A percentile compares a stretch with the other conserved stretches of the same genome.
Evolutionary conservation across 2,113 vertebrate genomes (phyloP).

Genomic region (Platichthys stellatus): DNA sequence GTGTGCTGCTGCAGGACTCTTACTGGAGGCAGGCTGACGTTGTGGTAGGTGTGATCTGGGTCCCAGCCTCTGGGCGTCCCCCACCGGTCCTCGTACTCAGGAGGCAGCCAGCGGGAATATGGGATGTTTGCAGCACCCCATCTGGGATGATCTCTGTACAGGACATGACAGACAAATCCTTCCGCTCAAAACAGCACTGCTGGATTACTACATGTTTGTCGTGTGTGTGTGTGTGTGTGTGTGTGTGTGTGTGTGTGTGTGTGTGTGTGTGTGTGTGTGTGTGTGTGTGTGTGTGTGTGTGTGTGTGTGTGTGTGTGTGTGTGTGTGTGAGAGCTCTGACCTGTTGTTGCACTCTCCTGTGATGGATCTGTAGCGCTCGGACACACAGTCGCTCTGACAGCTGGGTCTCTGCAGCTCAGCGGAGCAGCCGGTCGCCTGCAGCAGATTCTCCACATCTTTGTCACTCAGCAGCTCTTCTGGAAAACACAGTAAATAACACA

Average conservation of each 20-base stretch:
- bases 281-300: background rate
- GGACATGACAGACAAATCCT: background rate
- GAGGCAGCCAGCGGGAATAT: constrained; percentile 82
- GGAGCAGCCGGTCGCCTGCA: constrained; percentile 79
- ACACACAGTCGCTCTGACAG: constrained; percentile 78
- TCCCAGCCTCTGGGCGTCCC: constrained; percentile 81
- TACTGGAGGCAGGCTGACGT: constrained; percentile 81
- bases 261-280: background rate
- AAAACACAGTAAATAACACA: background rate
- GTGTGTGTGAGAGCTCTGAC: constrained; percentile 43
- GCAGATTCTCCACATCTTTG: constrained; percentile 73
- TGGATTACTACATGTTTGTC: too few relatives aligned
- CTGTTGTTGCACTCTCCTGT: constrained; percentile 85
- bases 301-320: background rate
- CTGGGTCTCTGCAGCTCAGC: constrained; percentile 68
- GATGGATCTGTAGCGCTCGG: constrained; percentile 82
- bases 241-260: background rate
- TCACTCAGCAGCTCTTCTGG: constrained; percentile 77
- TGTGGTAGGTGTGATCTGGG: constrained; percentile 75
- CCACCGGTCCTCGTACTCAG: constrained; percentile 81
- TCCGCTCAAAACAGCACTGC: background rate
- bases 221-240: background rate
- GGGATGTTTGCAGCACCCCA: constrained; percentile 83
- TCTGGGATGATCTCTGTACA: constrained; percentile 73
- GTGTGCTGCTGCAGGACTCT: constrained; percentile 24